A percentile compares a stretch with the other conserved stretches of the same genome.
Conservation (phyloP, 1,140 invertebrate species). For the Chrysoperla carnea region DNA sequence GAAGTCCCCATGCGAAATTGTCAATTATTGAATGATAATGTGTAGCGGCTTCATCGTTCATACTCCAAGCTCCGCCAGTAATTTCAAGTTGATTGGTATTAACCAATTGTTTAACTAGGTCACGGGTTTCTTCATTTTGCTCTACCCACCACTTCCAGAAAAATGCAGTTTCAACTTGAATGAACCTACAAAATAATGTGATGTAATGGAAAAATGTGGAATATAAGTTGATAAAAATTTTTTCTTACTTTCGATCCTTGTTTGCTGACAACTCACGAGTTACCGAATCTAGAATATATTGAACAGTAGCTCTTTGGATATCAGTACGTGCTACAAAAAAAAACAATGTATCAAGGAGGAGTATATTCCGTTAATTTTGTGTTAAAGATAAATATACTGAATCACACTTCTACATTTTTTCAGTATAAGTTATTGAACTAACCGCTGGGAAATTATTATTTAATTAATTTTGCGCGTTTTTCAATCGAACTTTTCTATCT, state of each 20-base stretch:
- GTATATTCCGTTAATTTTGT: no score
- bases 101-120: constrained; percentile 23
- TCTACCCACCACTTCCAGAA: constrained; percentile 52
- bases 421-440: no score
- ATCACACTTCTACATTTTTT: no score
- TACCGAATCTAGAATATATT: constrained; percentile 84
- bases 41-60: constrained; percentile 68
- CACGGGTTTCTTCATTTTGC: constrained; percentile 30
- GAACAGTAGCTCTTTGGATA: constrained; percentile 66
- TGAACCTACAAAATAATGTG: constrained; percentile 12
- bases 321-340: constrained; percentile 35
- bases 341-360: no score
- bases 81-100: constrained; percentile 54
- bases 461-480: no score
- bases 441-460: no score
- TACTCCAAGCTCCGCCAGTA: constrained; percentile 50
- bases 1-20: constrained; percentile 49
- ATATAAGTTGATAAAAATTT: constrained; percentile 7
- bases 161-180: constrained; percentile 23
- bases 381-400: no score
- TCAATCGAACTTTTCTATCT: no score
- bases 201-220: constrained; percentile 4
- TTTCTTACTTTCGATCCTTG: constrained; percentile 27
- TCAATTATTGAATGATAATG: constrained; percentile 77
- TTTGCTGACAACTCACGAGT: constrained; percentile 50